Base-by-base conservation (phyloP, 2,888 invertebrate genomes). In the Heteromurus nitidus region DNA sequence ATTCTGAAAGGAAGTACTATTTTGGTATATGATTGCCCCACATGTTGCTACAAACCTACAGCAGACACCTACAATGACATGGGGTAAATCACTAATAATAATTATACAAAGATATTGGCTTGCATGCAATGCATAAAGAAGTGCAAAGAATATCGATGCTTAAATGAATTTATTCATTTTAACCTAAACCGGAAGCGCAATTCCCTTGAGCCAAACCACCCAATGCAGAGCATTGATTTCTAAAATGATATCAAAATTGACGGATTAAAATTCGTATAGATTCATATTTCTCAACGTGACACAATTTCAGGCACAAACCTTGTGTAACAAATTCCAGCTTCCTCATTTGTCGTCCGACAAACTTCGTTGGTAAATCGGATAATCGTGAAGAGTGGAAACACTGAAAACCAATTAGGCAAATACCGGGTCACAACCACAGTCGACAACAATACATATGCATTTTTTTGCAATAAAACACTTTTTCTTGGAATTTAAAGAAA, bases 181-280 rank as follows among this genome's bases (percentile, higher is more conserved):
- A 50, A n/a, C 94, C 94, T 87, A 92, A 93, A 3, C 93, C 94
- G 88, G 92, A 92, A 16, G 94, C 94, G 89, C 95, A 95, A 1
- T 90, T 89, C 20, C 93, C 94, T 89, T 93, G 91, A 0, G 91
- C 89, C 5, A 90, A 90, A 2, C 94, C 94, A 58, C 92, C 92
- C 36, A 91, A 88, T 1, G 80, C 28, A 16, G 36, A 62, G 62
- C 87, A 87, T 72, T 86, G 86, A 13, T 26, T 75, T 47, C 87
- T n/a, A 62, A 68, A 31, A 69, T 72, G 24, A 31, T 65, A 9
- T 3, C 28, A 28, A 28, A 36, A 20, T 3, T 42, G 18, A 9
- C 30, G 53, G 26, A 20, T 24, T 58, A 58, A n/a, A 58, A 50
- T 5, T 50, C n/a, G 50, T 55, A 22, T 36, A 9, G 13, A 36